phyloP scores from a whole-genome alignment of 2,888 invertebrate species.

The Euphydryas editha region DNA sequence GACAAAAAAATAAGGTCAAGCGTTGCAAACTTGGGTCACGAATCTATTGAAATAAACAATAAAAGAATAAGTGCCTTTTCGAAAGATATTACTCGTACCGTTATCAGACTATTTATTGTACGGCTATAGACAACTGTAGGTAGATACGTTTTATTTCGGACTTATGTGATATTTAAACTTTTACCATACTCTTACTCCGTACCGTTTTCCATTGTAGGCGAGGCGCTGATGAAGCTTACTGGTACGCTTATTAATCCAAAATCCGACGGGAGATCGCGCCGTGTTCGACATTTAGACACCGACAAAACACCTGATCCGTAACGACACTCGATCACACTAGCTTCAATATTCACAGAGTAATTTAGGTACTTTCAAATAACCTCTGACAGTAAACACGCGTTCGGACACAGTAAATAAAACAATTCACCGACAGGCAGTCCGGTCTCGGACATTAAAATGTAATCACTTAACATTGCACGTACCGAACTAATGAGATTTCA shows the following conservation, averaged over 20 bases:
- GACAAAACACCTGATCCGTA: slow-evolving; percentile 52
- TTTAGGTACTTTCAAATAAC: slow-evolving; percentile 67
- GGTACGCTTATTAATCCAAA: slow-evolving; percentile 73
- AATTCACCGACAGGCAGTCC: slow-evolving; percentile 61
- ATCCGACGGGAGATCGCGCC: slow-evolving; percentile 68
- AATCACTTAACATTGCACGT: slow-evolving; percentile 80
- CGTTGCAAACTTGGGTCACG: slow-evolving; percentile 7
- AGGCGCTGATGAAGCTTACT: slow-evolving; percentile 70
- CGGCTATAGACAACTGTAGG: neutral
- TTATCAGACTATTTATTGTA: slow-evolving; percentile 6
- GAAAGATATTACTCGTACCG: slow-evolving; percentile 12
- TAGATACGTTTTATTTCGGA: neutral
- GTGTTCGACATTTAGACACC: slow-evolving; percentile 67
- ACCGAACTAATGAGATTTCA: slow-evolving; percentile 80
- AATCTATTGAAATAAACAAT: slow-evolving; percentile 10
- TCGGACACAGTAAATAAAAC: slow-evolving; percentile 63
- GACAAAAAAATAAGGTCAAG: slow-evolving; percentile 10
- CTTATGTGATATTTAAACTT: neutral
- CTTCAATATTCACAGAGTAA: slow-evolving; percentile 49
- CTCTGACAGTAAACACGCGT: slow-evolving; percentile 58
- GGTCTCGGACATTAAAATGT: slow-evolving; percentile 71
- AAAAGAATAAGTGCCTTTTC: slow-evolving; percentile 11
- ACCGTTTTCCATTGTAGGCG: slow-evolving; percentile 76
- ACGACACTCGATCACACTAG: slow-evolving; percentile 57
- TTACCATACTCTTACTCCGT: slow-evolving; percentile 47